Base-by-base conservation (phyloP, 1,140 invertebrate species). In the Acarapis woodi region DNA sequence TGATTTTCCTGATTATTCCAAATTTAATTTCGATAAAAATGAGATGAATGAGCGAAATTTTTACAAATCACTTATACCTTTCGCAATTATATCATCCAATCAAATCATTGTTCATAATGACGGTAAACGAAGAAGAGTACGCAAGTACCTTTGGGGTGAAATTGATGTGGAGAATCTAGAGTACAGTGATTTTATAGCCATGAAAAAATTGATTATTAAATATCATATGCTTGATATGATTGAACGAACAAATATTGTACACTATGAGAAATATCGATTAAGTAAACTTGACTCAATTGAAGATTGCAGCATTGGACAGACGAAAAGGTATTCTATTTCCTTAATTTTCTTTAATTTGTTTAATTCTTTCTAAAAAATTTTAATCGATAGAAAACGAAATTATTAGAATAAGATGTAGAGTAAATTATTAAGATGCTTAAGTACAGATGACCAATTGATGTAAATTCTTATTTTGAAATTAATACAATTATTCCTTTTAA, bases 31-130 rank as follows among this genome's bases (percentile, higher is more conserved):
- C 5, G 55, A 57, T 43, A 54, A 56, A 40, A 53, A 55, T 42
- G 52, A 54, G 29, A 53, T 53, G 26, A 54, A 52, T 43, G 55
- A 55, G 41, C 49, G 51, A 35, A 50, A 53, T 45, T 48, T 55
- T 16, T 37, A 42, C 14, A 48, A 49, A 28, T 41, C 37, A 32
- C 42, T 47, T 24, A 42, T 57, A 4, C 55, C 55, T 2, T 56
- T 57, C 42, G 55, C 55, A 9, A 53, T 57, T 8, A 52, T 51
- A 15, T 49, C 49, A 25, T 49, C 50, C 4, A 90, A 90, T 41
- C 39, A 44, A n/a, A 76, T 71, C 14, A 71, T 87, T n/a, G 63
- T 90, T 9, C 83, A 94, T 53, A 70, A 82, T 2, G 70, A 75
- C 50, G 51, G 54, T 1, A 51, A 53, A 38, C 51, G 51, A 28